Base-by-base conservation (phyloP, 2,888 invertebrate species). In the Parascotia fuliginaria region DNA sequence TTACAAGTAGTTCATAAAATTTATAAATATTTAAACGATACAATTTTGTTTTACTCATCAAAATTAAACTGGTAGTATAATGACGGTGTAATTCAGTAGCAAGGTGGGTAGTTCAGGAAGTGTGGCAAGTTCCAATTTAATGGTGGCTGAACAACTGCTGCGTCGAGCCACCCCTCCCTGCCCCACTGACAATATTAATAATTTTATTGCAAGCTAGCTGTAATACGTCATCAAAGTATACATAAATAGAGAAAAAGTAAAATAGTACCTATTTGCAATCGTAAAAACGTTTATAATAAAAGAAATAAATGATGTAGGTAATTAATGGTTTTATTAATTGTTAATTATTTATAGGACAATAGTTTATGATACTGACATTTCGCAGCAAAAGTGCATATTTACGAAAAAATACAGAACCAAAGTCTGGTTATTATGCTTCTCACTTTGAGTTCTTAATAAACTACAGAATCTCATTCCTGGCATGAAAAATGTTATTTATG, bases 61-160 rank as follows among this genome's bases (percentile, higher is more conserved):
- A 58, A 68, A 69, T 61, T 50, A 65, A 63, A 64, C 73, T 56
- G 60, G 62, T 69, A 55, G 59, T 67, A 71, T 77, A 78, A 78
- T 75, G 75, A 70, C 69, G 74, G 60, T 72, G 76, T 81, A 85
- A 85, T 85, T 84, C 83, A 80, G 84, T 79, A 81, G 77, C 77
- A 83, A 84, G 80, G 77, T 78, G 76, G 79, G 79, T 84, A 85
- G 87, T 84, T 85, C 80, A 79, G 84, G 82, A 83, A 83, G 75
- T 81, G 83, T 78, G 82, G 83, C 81, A 85, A 83, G 82, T 85
- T 87, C 83, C 90, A 92, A 91, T 91, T 91, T 92, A 88, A 91
- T 89, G 90, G 89, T 89, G 87, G 88, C 77, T 92, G 89, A 85
- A 78, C 89, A 84, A 86, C 79, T 85, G 88, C 85, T 80, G 81